phyloP scores from a whole-genome alignment of 2,797 vertebrate species.

The Chloroceryle amazona region DNA sequence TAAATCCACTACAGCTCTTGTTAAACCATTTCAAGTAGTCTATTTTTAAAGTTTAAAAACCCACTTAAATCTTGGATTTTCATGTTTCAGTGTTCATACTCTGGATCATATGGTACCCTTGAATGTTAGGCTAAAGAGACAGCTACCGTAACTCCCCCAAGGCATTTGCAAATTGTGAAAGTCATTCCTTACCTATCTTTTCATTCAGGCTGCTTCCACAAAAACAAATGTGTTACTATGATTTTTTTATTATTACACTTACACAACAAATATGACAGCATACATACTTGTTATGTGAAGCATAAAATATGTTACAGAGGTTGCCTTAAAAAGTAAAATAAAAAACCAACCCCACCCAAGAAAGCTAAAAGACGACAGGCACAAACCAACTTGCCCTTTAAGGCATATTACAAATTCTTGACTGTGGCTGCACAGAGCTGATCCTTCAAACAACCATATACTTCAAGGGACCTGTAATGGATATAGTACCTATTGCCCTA shows the following conservation, averaged over 20 bases:
- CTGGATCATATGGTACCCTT: neutral
- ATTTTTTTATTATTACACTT: neutral
- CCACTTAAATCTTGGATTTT: neutral
- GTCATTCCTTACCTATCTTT: neutral
- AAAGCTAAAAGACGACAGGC: neutral
- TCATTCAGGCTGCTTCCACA: neutral
- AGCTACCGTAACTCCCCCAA: neutral
- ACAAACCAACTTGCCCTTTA: neutral
- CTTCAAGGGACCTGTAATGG: neutral
- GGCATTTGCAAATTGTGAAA: conserved; percentile 25
- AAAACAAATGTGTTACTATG: conserved; percentile 10
- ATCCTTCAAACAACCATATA: conserved; percentile 15
- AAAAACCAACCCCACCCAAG: neutral
- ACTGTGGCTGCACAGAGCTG: neutral
- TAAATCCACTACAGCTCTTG: neutral
- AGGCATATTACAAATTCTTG: neutral
- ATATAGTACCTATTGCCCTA: conserved; percentile 1
- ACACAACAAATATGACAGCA: neutral
- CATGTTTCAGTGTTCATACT: neutral
- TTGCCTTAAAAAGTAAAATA: neutral
- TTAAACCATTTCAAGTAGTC: conserved; percentile 10
- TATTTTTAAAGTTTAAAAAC: neutral
- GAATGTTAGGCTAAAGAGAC: neutral
- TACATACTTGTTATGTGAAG: neutral
- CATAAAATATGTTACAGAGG: neutral